Evolutionary conservation across 2,113 vertebrate species (phyloP), one percentile per base, ranked within the genome.

Genomic region (Oreochromis aureus): DNA sequence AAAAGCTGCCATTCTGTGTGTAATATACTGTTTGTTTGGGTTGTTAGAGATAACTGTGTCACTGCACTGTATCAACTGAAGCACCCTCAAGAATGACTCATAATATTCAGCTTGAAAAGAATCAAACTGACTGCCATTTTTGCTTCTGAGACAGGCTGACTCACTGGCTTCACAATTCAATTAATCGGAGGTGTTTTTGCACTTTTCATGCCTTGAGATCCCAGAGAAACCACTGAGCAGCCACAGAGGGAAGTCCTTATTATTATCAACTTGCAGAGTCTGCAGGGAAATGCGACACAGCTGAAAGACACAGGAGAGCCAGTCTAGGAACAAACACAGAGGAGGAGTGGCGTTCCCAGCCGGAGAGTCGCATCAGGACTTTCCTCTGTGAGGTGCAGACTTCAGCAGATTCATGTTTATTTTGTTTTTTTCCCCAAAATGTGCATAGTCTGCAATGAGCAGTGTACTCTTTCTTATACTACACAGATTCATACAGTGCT

Each of bases 141-240:
- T 66, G n/a, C 53, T 66, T 19, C 9, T 41, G 59, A 90, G 66
- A 24, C 24, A 3, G 22, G 80, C 30, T 71, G 78, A 88, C 69
- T 89, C 90, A 55, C 81, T 81, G 51, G 22, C 24, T 91, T 85
- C n/a, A 80, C 61, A 83, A 90, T 90, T 92, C 59, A 95, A 94
- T 94, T 89, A 93, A 78, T 44, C 80, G 4, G 61, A 12, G 7
- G 32, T 87, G 78, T 89, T 89, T 90, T 91, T 92, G 90, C 86
- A 84, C 89, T 94, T 94, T 91, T 91, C 66, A 22, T 61, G 82
- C 78, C 82, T 80, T 2, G 3, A 82, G 48, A 86, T 92, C 89
- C 86, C 89, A 18, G 66, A 6, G 86, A 78, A 87, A 66, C 82
- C 54, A 56, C 51, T 10, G 59, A 91, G 66, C 78, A 10, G 46